Evolutionary conservation across 2,797 vertebrate genomes (phyloP).

Genomic region (Semaprochilodus insignis): DNA sequence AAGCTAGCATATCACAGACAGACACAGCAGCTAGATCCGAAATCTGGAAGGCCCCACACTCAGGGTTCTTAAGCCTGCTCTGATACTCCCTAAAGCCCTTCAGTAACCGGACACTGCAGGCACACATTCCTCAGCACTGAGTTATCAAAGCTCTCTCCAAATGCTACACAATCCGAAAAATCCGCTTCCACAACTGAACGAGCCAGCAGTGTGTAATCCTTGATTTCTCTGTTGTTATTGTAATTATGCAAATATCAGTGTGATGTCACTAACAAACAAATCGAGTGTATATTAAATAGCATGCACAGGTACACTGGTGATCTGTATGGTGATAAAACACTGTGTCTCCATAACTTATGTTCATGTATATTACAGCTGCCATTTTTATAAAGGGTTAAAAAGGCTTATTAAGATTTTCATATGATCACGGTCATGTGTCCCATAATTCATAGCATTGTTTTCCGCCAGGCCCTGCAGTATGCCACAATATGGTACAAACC

Average conservation of each 20-base stretch:
- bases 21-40: neutral
- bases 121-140: conserved; percentile 19
- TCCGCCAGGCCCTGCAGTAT: too few species aligned
- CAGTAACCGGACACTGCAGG: conserved; percentile 1
- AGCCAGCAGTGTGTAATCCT: neutral
- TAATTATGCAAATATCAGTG: neutral
- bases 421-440: too few species aligned
- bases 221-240: neutral
- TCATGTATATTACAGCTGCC: too few species aligned
- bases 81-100: neutral
- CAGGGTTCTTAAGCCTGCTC: conserved; percentile 9
- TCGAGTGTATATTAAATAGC: too few species aligned
- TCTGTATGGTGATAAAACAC: too few species aligned
- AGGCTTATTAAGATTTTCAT: too few species aligned
- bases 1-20: neutral
- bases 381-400: too few species aligned
- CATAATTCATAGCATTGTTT: too few species aligned
- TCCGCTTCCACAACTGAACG: neutral
- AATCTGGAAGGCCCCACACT: neutral
- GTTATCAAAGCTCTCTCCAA: neutral
- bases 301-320: too few species aligned
- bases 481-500: too few species aligned
- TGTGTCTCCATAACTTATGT: too few species aligned
- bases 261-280: neutral
- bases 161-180: conserved; percentile 11